Conservation (phyloP, 2,797 vertebrate species). For the Epinephelus coioides region DNA sequence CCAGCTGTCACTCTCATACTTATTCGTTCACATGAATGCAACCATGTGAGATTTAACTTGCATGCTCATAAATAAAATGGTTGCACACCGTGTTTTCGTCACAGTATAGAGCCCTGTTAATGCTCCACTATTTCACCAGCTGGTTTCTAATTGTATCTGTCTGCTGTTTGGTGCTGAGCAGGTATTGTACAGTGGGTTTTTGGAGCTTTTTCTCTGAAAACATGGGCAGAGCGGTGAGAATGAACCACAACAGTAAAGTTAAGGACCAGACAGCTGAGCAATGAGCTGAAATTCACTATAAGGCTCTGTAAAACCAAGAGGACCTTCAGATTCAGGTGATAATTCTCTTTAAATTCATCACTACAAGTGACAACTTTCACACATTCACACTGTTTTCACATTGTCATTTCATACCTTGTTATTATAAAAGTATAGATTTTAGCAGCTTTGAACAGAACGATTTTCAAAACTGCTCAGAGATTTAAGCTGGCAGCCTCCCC, state of each 20-base stretch:
- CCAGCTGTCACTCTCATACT: too few species aligned
- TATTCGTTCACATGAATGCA: too few species aligned
- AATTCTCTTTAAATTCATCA: background rate
- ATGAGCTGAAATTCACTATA: background rate
- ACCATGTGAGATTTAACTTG: too few species aligned
- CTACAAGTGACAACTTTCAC: background rate
- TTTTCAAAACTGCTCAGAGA: background rate
- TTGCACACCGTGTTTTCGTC: too few species aligned
- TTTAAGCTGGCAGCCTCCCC: slow-evolving; percentile 12
- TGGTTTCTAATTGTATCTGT: background rate
- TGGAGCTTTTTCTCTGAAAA: background rate
- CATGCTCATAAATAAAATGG: too few species aligned
- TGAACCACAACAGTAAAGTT: background rate
- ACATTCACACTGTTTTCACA: background rate
- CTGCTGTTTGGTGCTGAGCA: background rate
- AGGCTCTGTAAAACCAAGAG: background rate
- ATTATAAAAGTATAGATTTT: background rate
- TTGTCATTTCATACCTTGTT: background rate
- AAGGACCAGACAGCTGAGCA: background rate
- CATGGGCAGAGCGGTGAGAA: background rate
- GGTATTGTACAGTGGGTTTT: background rate
- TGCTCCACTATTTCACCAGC: background rate
- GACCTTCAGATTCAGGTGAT: background rate
- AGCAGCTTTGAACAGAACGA: background rate
- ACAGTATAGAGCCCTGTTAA: too few species aligned